Evolutionary conservation across 1,140 invertebrate species (phyloP).

Genomic region (Neodiprion virginianus): DNA sequence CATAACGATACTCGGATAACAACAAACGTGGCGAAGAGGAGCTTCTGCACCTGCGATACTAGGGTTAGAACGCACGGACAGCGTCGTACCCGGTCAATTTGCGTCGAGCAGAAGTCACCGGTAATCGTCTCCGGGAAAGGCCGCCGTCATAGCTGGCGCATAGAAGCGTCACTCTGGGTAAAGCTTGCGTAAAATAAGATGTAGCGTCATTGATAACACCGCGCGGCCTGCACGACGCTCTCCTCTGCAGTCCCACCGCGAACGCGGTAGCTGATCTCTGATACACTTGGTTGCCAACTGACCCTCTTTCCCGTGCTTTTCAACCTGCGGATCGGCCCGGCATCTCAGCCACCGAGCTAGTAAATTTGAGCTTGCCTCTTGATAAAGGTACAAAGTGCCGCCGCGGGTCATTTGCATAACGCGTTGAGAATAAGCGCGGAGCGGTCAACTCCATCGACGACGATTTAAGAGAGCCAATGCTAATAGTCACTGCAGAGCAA

Average conservation of each 20-base stretch:
- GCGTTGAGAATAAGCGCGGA: conserved; percentile 13
- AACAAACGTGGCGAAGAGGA: not conserved
- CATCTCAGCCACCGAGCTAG: conserved; percentile 33
- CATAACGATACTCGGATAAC: not conserved
- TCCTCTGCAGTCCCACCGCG: too few relatives aligned
- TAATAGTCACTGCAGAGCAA: not conserved
- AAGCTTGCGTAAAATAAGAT: conserved; percentile 62
- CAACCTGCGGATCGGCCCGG: conserved; percentile 6
- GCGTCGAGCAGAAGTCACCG: conserved; percentile 58
- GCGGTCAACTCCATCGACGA: not conserved
- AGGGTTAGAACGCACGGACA: not conserved
- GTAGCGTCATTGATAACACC: conserved; percentile 61
- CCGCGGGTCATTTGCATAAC: conserved; percentile 38
- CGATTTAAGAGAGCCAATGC: not conserved
- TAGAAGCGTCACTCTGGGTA: conserved; percentile 58
- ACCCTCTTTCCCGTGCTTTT: not conserved
- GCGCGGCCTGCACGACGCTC: conserved; percentile 14
- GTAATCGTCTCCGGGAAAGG: conserved; percentile 42
- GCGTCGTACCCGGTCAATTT: conserved; percentile 53
- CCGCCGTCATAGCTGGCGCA: conserved; percentile 60
- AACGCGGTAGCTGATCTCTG: not conserved
- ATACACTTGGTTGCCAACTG: conserved; percentile 4
- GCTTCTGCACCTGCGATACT: not conserved
- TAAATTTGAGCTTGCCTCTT: conserved; percentile 50
- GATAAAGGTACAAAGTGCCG: conserved; percentile 48